These are phyloP conservation scores for Tipula vernalis DNA, from an alignment of 2,888 invertebrate genomes.

Conservation along the genomic window DNA sequence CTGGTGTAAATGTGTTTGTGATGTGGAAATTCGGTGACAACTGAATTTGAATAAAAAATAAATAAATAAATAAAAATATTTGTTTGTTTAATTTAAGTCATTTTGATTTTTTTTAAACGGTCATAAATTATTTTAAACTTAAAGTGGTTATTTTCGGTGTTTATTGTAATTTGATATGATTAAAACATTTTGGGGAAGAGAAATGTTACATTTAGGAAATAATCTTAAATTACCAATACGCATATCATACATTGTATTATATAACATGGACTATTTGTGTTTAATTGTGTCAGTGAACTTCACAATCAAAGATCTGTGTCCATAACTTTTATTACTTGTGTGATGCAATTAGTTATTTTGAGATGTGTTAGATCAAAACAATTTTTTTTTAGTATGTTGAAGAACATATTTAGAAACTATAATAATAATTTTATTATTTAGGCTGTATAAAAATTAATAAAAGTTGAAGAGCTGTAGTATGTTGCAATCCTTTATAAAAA, in stretches of 20 bases:
- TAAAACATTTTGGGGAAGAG: not conserved
- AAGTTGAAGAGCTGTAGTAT: too few species aligned
- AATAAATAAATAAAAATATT: not conserved
- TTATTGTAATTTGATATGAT: not conserved
- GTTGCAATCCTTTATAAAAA: too few species aligned
- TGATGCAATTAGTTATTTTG: not conserved
- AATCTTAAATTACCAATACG: not conserved
- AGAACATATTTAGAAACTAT: too few species aligned
- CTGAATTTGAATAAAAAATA: not conserved
- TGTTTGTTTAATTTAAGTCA: not conserved
- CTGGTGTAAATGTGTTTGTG: not conserved
- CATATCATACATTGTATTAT: not conserved
- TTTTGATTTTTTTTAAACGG: not conserved
- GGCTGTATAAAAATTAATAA: too few species aligned
- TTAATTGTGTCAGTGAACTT: not conserved
- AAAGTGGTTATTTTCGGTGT: not conserved
- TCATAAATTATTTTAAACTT: not conserved
- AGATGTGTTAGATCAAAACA: not conserved
- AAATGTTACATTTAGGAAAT: not conserved
- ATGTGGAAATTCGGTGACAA: not conserved
- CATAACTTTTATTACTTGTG: not conserved
- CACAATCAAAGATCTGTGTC: not conserved
- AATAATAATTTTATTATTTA: too few species aligned
- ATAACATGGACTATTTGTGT: not conserved
- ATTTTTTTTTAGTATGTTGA: not conserved